Base-by-base conservation (phyloP, 1,140 invertebrate species). In the Calliopsis andreniformis region DNA sequence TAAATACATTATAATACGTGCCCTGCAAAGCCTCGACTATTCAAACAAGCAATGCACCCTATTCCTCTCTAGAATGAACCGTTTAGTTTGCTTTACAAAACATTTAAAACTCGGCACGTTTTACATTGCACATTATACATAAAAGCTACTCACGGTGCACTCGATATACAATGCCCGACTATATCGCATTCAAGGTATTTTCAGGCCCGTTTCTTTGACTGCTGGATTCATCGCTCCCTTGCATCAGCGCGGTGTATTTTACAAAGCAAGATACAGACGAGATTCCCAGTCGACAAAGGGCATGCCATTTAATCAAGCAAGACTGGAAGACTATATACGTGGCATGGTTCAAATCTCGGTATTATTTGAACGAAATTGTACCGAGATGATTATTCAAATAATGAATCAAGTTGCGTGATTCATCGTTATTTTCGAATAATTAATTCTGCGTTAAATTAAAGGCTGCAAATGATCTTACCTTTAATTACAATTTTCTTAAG, bases 281-380 rank as follows among this genome's bases (percentile, higher is more conserved):
- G 35, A 42, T 18, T n/a, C 7, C 16, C 32, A 8, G 3, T 7
- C 28, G 58, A 39, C 51, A 67, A 45, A 69, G 32, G 18, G 42
- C 16, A 45, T n/a, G 23, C 30, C 18, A 45, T 43, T 12, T 25
- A 69, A 69, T 43, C 32, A 69, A 68, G 69, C 64, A 47, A 6
- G 42, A 25, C n/a, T 18, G 28, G 43, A 68, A 68, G 63, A 6
- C 43, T 30, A n/a, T 59, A 42, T 16, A 35, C 12, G n/a, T n/a
- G n/a, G n/a, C n/a, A n/a, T n/a, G n/a, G n/a, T n/a, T n/a, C n/a
- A n/a, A n/a, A n/a, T n/a, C n/a, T n/a, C n/a, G n/a, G n/a, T n/a
- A n/a, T n/a, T n/a, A n/a, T n/a, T n/a, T n/a, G n/a, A n/a, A n/a
- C n/a, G n/a, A n/a, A n/a, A n/a, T n/a, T n/a, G n/a, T n/a, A n/a